Base-by-base conservation (phyloP, 2,113 vertebrate genomes). In the Budorcas taxicolor region DNA sequence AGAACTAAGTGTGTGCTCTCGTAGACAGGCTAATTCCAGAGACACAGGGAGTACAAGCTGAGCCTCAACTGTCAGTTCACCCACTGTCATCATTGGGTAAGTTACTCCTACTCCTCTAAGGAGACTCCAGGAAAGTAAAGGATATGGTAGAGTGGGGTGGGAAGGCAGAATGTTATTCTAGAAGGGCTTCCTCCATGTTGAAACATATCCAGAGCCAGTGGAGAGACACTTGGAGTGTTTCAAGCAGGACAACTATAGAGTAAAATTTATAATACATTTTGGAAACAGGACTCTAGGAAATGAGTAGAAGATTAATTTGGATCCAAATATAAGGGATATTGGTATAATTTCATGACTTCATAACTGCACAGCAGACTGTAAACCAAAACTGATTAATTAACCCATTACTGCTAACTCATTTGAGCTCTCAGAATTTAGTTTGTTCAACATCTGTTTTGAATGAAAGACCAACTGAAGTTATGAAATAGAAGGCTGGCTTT, bases 251-350 rank as follows among this genome's bases (percentile, higher is more conserved):
- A 91, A 93, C 45, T 6, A 25, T 33, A 47, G 45, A 74, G 40
- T 82, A 47, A 98, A 97, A 95, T 67, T 94, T 92, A 43, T 43
- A 76, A 76, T 76, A 31, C 82, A 9, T 89, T 97, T 89, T 96
- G 23, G n/a, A 97, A 94, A 90, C 21, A 95, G 29, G 5, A 94
- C 21, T 87, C 45, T 87, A 81, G 12, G 45, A 81, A 84, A 60
- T 52, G 16, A 90, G 33, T 95, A 16, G 36, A 96, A 92, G 31
- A 81, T 62, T 7, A 52, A 81, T 94, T 97, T 94, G 57, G 50
- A 92, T 76, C 25, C 76, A 94, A 96, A 90, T 91, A 64, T 89
- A 91, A 78, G 94, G 25, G 52, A 21, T 95, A 57, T 53, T 90
- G 45, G 43, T 81, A 85, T 3, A 96, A 82, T 90, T 96, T 80